A percentile compares a stretch with the other conserved stretches of the same genome.
Conservation (phyloP, 1,140 invertebrate genomes). For the Neotoxoptera formosana region DNA sequence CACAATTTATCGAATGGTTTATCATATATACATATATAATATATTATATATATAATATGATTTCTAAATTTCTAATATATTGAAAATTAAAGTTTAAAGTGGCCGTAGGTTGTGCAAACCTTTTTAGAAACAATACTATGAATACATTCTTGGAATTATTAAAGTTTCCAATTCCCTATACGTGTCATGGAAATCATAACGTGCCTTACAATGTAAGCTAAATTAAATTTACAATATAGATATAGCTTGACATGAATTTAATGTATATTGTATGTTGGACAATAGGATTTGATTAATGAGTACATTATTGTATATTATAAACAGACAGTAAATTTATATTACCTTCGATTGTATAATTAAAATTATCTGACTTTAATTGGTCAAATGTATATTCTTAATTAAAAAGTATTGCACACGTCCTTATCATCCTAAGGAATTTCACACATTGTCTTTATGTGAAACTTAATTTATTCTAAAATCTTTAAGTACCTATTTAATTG, state of each 20-base stretch:
- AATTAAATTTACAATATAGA: not conserved
- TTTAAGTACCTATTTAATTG: no score
- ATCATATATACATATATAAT: not conserved
- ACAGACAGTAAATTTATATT: no score
- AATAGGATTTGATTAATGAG: not conserved
- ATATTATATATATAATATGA: no score
- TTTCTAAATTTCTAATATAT: slow-evolving; percentile 7
- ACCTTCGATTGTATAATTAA: no score
- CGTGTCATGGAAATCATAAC: not conserved
- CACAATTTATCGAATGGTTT: slow-evolving; percentile 8
- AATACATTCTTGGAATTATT: not conserved
- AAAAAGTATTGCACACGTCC: no score
- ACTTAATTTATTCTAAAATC: no score
- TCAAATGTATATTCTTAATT: no score
- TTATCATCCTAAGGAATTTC: no score
- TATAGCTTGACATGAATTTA: not conserved
- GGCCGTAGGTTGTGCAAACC: not conserved
- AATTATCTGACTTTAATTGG: no score
- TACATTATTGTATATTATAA: not conserved
- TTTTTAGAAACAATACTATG: not conserved
- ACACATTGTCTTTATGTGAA: no score
- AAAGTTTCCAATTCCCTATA: not conserved
- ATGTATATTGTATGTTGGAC: not conserved
- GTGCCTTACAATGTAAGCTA: not conserved
- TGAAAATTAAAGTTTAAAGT: not conserved